Percentiles rank a stretch among this genome's conserved stretches.
Conservation (phyloP, 2,888 invertebrate species). For the Troides helena region DNA sequence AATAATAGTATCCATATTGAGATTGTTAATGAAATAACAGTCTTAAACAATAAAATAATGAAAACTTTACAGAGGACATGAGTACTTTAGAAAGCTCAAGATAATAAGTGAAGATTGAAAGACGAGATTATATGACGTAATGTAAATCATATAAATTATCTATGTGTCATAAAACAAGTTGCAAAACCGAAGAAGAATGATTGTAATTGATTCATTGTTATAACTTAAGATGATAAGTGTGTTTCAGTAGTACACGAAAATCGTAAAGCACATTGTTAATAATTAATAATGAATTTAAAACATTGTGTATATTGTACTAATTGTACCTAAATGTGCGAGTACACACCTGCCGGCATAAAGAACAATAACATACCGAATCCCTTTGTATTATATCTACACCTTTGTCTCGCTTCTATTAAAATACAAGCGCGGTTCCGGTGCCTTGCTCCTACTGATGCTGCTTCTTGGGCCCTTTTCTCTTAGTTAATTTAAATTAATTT, state of each 20-base stretch:
- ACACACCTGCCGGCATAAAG: conserved; percentile 39
- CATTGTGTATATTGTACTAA: conserved; percentile 4
- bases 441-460: conserved; percentile 44
- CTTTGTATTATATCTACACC: conserved; percentile 59
- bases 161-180: too few relatives aligned
- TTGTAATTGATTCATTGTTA: too few relatives aligned
- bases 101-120: too few relatives aligned
- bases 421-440: conserved; percentile 65
- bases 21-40: too few relatives aligned
- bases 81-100: too few relatives aligned
- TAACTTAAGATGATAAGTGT: too few relatives aligned
- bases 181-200: too few relatives aligned
- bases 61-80: too few relatives aligned
- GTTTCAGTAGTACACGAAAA: neutral
- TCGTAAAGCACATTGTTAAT: neutral
- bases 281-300: conserved; percentile 1
- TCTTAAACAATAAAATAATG: too few relatives aligned
- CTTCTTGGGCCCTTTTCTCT: conserved; percentile 70
- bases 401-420: conserved; percentile 67
- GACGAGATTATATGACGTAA: too few relatives aligned
- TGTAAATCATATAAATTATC: too few relatives aligned
- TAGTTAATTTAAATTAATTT: conserved; percentile 76
- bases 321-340: conserved; percentile 38
- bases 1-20: too few relatives aligned
- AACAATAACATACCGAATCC: conserved; percentile 62